phyloP scores from a whole-genome alignment of 2,113 vertebrate species.

The Phrynosoma blainvillii region DNA sequence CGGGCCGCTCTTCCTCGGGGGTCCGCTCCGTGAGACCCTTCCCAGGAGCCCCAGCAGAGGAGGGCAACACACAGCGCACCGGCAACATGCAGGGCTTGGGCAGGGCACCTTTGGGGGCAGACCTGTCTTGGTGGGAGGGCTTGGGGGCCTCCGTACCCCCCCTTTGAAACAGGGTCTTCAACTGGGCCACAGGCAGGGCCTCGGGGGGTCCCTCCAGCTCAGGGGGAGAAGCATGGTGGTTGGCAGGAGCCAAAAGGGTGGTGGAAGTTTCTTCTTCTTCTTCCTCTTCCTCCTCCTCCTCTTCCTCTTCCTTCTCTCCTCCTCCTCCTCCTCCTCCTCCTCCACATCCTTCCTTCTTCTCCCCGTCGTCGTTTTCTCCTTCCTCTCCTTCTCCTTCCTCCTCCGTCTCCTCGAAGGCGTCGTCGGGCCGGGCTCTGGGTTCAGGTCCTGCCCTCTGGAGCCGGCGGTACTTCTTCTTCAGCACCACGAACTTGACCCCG shows the following conservation, averaged over 20 bases:
- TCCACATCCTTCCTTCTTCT: neutral
- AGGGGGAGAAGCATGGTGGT: neutral
- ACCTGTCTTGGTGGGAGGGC: neutral
- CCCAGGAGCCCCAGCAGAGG: slow-evolving; percentile 1
- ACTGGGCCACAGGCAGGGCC: neutral
- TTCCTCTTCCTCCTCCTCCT: neutral
- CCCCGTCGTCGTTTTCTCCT: too few relatives aligned
- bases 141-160: slow-evolving; percentile 52
- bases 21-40: slow-evolving; percentile 14
- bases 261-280: neutral
- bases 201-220: neutral
- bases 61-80: slow-evolving; percentile 71
- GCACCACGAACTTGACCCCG: slow-evolving; percentile 79
- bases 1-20: neutral
- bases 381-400: neutral
- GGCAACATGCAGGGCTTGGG: slow-evolving; percentile 84
- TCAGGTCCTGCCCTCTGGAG: too few relatives aligned
- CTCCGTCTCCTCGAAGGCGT: too few relatives aligned
- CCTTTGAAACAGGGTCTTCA: slow-evolving; percentile 50
- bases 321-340: too few relatives aligned
- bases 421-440: neutral
- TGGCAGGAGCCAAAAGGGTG: neutral
- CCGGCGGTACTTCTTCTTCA: slow-evolving; percentile 71
- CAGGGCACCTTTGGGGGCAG: slow-evolving; percentile 24
- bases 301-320: neutral